Conservation (phyloP, 1,140 invertebrate species). For the Zaprionus nigranus region DNA sequence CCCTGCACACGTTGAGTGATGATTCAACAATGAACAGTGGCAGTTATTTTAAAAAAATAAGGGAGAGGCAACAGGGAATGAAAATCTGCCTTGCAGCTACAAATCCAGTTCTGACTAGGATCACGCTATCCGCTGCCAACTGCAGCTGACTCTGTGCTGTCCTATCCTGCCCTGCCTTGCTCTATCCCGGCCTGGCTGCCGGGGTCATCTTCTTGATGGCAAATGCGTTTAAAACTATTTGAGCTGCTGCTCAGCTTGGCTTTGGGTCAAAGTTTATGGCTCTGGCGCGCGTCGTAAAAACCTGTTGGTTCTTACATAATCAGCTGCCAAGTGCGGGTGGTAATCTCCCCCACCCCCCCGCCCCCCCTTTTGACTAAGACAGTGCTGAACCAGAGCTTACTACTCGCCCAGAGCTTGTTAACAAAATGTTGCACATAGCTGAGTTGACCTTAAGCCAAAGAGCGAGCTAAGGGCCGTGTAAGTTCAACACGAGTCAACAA, state of each 20-base stretch:
- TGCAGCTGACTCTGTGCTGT: slow-evolving; percentile 49
- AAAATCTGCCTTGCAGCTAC: slow-evolving; percentile 32
- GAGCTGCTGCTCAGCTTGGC: slow-evolving; percentile 79
- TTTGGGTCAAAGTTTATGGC: slow-evolving; percentile 81
- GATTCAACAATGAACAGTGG: slow-evolving; percentile 80
- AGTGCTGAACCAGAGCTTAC: slow-evolving; percentile 45
- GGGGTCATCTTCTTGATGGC: slow-evolving; percentile 29
- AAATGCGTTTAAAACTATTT: slow-evolving; percentile 78
- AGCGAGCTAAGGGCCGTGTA: neutral
- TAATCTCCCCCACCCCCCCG: neutral
- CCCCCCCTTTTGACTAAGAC: neutral
- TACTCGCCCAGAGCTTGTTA: slow-evolving; percentile 69
- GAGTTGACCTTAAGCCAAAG: slow-evolving; percentile 12
- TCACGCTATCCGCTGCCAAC: slow-evolving; percentile 52
- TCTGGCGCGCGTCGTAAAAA: slow-evolving; percentile 72
- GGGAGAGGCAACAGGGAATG: slow-evolving; percentile 3
- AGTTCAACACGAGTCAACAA: neutral
- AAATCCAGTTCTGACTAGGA: slow-evolving; percentile 19
- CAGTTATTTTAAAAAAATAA: slow-evolving; percentile 58
- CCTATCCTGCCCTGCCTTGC: neutral
- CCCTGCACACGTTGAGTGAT: slow-evolving; percentile 58
- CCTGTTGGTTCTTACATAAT: slow-evolving; percentile 67
- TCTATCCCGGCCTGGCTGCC: neutral
- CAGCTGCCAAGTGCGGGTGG: slow-evolving; percentile 46
- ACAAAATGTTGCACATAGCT: slow-evolving; percentile 46